Evolutionary conservation across 2,797 vertebrate genomes (phyloP), one percentile per base, ranked within the genome.

Genomic region (Siniperca scherzeri): DNA sequence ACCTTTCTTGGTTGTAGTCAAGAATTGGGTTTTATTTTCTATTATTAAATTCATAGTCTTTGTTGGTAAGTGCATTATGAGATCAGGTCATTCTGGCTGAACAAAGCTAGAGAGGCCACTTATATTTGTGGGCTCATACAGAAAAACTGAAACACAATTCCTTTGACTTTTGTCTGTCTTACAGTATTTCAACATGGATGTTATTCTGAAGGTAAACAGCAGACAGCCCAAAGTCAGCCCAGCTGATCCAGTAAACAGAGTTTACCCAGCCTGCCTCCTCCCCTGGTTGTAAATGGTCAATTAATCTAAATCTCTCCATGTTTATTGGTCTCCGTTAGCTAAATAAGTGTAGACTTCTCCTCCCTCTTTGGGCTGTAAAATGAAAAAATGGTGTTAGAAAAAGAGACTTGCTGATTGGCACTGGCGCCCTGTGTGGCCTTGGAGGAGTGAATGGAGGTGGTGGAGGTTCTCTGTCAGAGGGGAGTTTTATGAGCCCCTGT

Each of bases 311-410:
- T 89, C 72, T 83, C 74, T 83, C 73, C 56, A 80, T 80, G 85
- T 95, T 96, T 95, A 95, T 94, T 92, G 92, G 94, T 89, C 91
- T 93, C 78, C 75, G 66, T 92, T 93, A 92, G 93, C 93, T 91
- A 87, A 94, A 94, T 90, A 85, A 88, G 90, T 81, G 88, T 60
- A 91, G 91, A 89, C 92, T 84, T 91, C 90, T 90, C 90, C 92
- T 87, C 93, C 92, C 79, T 84, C 76, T 86, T 70, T 64, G 73
- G 80, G 90, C 57, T 86, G 72, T 91, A 88, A 95, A 96, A 89
- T 84, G 70, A 88, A 89, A 87, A 87, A 88, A 89, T 11, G 64
- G 81, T 42, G 86, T 74, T 60, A 76, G 85, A 85, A 65, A 83
- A 82, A 72, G 50, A 89, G 92, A 89, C 92, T 85, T 88, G 92